Evolutionary conservation across 1,140 invertebrate species (phyloP).

Genomic region (Aphaenogaster floridana): DNA sequence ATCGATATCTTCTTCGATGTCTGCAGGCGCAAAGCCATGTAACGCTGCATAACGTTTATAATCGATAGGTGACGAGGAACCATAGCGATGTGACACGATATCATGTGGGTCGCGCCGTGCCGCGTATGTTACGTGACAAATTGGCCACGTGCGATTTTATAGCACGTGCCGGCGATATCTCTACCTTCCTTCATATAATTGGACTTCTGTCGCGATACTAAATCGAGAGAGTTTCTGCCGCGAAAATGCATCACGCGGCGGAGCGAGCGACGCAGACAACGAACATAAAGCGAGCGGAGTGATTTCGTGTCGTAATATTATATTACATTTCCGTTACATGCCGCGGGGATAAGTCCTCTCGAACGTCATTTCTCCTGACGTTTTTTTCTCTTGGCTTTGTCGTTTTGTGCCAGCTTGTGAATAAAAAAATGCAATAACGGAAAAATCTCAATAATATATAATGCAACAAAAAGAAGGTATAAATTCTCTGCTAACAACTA

Average conservation of each 20-base stretch:
- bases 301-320: conserved; percentile 8
- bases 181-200: conserved; percentile 38
- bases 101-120: background rate
- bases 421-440: conserved; percentile 26
- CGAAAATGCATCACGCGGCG: background rate
- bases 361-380: background rate
- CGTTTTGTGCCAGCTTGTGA: background rate
- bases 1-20: background rate
- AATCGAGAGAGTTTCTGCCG: conserved; percentile 23
- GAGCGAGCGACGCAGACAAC: background rate
- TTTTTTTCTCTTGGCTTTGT: background rate
- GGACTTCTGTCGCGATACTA: conserved; percentile 21
- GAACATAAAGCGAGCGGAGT: background rate
- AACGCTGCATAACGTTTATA: conserved; percentile 39
- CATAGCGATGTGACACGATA: conserved; percentile 23
- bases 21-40: background rate
- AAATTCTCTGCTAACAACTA: background rate
- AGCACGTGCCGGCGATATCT: conserved; percentile 35
- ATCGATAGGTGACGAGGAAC: conserved; percentile 36
- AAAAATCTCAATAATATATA: background rate
- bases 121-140: conserved; percentile 22
- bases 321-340: background rate
- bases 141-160: conserved; percentile 43
- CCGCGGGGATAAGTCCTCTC: background rate
- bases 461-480: too few species aligned